phyloP scores from a whole-genome alignment of 2,797 vertebrate species.

The Agapornis canus region DNA sequence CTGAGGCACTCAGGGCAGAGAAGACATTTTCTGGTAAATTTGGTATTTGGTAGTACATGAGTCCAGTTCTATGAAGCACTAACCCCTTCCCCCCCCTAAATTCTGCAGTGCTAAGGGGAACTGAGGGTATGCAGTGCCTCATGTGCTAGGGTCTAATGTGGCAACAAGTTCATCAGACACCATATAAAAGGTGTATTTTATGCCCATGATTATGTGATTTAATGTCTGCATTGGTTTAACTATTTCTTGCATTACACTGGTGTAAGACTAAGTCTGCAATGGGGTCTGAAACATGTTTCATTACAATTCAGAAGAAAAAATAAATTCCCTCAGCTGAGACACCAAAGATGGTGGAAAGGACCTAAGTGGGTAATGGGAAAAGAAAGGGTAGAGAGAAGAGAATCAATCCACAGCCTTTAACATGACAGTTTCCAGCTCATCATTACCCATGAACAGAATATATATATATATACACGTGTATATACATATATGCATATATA shows the following conservation, averaged over 20 bases:
- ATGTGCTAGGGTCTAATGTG: not conserved
- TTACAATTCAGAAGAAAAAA: not conserved
- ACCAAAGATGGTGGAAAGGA: not conserved
- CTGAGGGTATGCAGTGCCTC: not conserved
- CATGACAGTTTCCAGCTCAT: not conserved
- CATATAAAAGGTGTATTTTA: slow-evolving; percentile 40
- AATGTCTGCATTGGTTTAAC: slow-evolving; percentile 25
- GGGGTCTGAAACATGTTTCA: not conserved
- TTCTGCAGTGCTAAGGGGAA: slow-evolving; percentile 33
- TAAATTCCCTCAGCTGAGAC: not conserved
- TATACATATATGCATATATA: not conserved
- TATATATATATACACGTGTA: not conserved
- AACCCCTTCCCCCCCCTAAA: not conserved
- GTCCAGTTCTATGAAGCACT: slow-evolving; percentile 9
- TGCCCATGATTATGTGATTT: slow-evolving; percentile 50
- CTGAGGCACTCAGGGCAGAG: slow-evolving; percentile 78
- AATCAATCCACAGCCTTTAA: not conserved
- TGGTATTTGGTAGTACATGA: slow-evolving; percentile 23
- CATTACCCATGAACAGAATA: not conserved
- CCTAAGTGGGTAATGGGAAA: not conserved
- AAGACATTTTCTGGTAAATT: slow-evolving; percentile 62
- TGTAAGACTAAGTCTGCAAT: not conserved
- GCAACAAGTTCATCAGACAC: slow-evolving; percentile 44
- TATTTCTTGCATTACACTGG: slow-evolving; percentile 23
- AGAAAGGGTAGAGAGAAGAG: not conserved